Evolutionary conservation across 2,888 invertebrate genomes (phyloP).

Genomic region (Chaetogeoica ovagalla): DNA sequence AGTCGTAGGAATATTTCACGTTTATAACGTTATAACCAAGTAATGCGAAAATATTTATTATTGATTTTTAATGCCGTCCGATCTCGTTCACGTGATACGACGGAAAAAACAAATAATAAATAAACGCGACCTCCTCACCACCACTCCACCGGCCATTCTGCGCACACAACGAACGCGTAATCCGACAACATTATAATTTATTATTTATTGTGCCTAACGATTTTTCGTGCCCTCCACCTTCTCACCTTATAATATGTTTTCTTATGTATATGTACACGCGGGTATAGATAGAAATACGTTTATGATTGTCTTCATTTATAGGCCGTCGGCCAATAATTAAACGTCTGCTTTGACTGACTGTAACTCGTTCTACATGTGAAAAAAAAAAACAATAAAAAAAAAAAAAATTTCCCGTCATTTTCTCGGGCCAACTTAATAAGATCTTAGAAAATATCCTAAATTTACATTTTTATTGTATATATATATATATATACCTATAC

Average conservation of each 20-base stretch:
- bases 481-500: neutral
- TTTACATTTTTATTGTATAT: neutral
- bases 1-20: no score
- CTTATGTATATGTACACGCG: slow-evolving; percentile 49
- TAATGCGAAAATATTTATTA: no score
- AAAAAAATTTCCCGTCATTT: slow-evolving; percentile 41
- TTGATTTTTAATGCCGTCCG: no score
- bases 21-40: no score
- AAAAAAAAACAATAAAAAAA: slow-evolving; percentile 41
- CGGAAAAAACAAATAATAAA: no score
- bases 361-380: slow-evolving; percentile 49
- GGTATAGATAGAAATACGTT: slow-evolving; percentile 37
- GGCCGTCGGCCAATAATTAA: slow-evolving; percentile 51
- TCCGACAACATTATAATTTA: no score
- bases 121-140: neutral
- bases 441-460: slow-evolving; percentile 23
- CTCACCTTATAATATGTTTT: slow-evolving; percentile 46
- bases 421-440: slow-evolving; percentile 10
- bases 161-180: neutral
- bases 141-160: neutral
- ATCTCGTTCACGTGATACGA: slow-evolving; percentile 1
- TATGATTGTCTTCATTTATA: slow-evolving; percentile 52
- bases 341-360: slow-evolving; percentile 52
- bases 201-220: slow-evolving; percentile 12
- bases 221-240: slow-evolving; percentile 43